Evolutionary conservation across 2,113 vertebrate genomes (phyloP), one percentile per base, ranked within the genome.

Genomic region (Nansenia antarctica): DNA sequence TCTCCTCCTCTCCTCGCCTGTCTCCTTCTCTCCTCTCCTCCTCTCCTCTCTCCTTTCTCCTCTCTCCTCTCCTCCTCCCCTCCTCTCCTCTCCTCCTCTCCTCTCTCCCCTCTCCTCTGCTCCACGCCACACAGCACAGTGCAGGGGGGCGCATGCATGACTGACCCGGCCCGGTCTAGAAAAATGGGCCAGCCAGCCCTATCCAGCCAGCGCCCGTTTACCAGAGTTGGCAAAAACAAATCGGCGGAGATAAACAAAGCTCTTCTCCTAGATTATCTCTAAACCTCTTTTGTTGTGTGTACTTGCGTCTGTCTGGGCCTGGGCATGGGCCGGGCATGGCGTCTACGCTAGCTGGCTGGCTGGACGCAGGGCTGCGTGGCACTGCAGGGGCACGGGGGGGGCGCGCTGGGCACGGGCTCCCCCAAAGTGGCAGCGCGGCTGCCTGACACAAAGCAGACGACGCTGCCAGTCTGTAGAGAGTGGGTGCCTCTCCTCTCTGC

Each of bases 211-310:
- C 5, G n/a, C n/a, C n/a, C n/a, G 15, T 42, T 70, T 65, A 68
- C 42, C 67, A 37, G 34, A 69, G 59, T 27, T 45, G 60, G 70
- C 64, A 72, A 34, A 69, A 64, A 64, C 65, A 60, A 72, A 53
- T 20, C 14, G 66, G 18, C 14, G 66, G 18, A 27, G 65, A 26
- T 64, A 58, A 66, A 62, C 37, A 65, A 62, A 61, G 61, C 52
- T 63, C 60, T 64, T 66, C 55, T 34, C 37, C 67, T 49, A 65
- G 53, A 70, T 68, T 65, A 72, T 69, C 54, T 52, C 54, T 69
- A 69, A 68, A 73, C 29, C 70, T 60, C 66, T 65, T 67, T 69
- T 69, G 69, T 72, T 68, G 60, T 47, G 5, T 47, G 42, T 47
- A 3, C 15, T 9, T 47, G 1, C 20, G 30, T 64, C 35, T 55